Evolutionary conservation across 2,888 invertebrate genomes (phyloP).

Genomic region (Invenusta paracnida): DNA sequence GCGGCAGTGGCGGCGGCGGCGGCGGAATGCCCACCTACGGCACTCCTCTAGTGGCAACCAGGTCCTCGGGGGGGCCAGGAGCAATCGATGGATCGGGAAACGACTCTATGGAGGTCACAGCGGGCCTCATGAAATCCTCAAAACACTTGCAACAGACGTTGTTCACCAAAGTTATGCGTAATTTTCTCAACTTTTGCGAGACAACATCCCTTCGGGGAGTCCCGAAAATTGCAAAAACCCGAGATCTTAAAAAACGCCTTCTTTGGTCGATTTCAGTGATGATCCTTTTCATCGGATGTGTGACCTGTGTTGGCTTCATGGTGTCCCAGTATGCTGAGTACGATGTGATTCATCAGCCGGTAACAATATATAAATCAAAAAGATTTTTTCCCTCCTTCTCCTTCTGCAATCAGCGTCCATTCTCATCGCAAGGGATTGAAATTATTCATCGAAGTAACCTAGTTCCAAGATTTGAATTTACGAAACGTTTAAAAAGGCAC

Average conservation of each 20-base stretch:
- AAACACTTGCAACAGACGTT: background rate
- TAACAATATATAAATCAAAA: conserved; percentile 31
- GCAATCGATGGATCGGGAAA: background rate
- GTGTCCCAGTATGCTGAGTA: conserved; percentile 24
- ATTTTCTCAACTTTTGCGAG: conserved; percentile 45
- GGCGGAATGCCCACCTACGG: background rate
- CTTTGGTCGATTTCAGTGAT: conserved; percentile 38
- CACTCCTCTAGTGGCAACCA: background rate
- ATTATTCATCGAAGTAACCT: conserved; percentile 11
- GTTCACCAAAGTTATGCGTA: background rate
- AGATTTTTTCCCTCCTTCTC: conserved; percentile 40
- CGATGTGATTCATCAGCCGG: conserved; percentile 39
- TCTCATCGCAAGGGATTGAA: conserved; percentile 29
- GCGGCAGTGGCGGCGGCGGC: background rate
- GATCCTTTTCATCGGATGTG: conserved; percentile 40
- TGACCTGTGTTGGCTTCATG: conserved; percentile 38
- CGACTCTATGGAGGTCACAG: background rate
- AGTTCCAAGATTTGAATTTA: background rate
- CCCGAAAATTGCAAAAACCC: conserved; percentile 40
- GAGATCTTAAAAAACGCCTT: background rate
- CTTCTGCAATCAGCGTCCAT: conserved; percentile 39
- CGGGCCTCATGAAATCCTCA: background rate
- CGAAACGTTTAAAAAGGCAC: background rate
- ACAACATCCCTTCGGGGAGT: conserved; percentile 48
- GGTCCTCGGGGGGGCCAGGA: background rate